Conservation (phyloP, 2,888 invertebrate genomes). For the Caenorhabditis wallacei region DNA sequence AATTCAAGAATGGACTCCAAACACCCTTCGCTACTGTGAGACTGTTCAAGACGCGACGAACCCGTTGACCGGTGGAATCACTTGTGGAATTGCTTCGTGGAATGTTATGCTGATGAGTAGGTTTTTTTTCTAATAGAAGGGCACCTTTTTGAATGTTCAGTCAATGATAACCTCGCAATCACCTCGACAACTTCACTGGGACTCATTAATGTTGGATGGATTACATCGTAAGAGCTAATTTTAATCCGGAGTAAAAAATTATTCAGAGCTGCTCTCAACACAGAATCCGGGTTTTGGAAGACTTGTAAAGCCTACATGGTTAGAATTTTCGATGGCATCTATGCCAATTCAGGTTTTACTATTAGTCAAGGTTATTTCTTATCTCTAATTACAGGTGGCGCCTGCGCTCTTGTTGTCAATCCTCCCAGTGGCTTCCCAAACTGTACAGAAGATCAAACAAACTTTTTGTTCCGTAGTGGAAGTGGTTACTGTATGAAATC, state of each 20-base stretch:
- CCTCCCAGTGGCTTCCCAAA: slow-evolving; percentile 9
- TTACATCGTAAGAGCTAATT: slow-evolving; percentile 4
- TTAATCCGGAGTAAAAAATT: not conserved
- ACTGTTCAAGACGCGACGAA: slow-evolving; percentile 6
- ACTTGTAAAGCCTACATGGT: slow-evolving; percentile 36
- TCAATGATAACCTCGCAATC: slow-evolving; percentile 8
- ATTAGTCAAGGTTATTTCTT: no score
- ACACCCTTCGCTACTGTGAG: not conserved
- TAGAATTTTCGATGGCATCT: slow-evolving; percentile 42
- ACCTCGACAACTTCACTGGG: slow-evolving; percentile 23
- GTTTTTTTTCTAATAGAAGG: not conserved
- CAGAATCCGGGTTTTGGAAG: slow-evolving; percentile 26
- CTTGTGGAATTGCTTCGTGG: slow-evolving; percentile 12
- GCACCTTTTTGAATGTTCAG: not conserved
- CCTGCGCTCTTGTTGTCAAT: slow-evolving; percentile 23
- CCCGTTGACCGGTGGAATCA: slow-evolving; percentile 13
- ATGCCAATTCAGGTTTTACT: not conserved
- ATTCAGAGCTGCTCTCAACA: not conserved
- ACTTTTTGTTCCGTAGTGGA: slow-evolving; percentile 41
- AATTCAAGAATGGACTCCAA: slow-evolving; percentile 3
- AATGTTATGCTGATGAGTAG: not conserved
- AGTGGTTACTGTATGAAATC: slow-evolving; percentile 62
- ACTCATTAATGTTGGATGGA: slow-evolving; percentile 49
- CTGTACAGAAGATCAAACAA: slow-evolving; percentile 24
- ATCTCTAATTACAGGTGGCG: slow-evolving; percentile 6